Conservation (phyloP, 2,888 invertebrate genomes). For the Drosophila melanosoma region DNA sequence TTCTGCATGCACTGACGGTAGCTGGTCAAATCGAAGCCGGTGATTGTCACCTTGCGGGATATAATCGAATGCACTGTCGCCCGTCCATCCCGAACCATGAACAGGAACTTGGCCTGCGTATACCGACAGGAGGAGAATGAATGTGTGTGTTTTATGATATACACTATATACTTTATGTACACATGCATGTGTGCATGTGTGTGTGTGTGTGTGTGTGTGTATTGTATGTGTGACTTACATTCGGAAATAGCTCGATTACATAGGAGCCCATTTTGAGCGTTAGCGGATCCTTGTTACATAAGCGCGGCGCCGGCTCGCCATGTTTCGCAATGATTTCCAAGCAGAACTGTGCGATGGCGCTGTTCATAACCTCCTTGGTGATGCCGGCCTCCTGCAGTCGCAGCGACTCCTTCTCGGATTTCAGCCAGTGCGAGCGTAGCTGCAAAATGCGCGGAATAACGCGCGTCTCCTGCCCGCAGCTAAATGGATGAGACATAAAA, state of each 20-base stretch:
- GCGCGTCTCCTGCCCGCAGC: slow-evolving; percentile 98
- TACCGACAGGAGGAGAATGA: background rate
- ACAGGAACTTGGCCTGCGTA: slow-evolving; percentile 93
- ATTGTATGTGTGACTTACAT: slow-evolving; percentile 84
- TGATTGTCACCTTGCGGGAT: slow-evolving; percentile 92
- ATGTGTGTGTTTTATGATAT: slow-evolving; percentile 2
- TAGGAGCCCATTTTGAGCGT: slow-evolving; percentile 98
- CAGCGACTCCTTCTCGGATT: slow-evolving; percentile 95
- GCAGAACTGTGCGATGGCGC: slow-evolving; percentile 98
- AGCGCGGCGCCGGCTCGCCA: slow-evolving; percentile 96
- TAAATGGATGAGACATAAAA: slow-evolving; percentile 76
- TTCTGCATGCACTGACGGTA: slow-evolving; percentile 97
- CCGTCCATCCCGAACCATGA: slow-evolving; percentile 99
- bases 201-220: background rate
- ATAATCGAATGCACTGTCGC: slow-evolving; percentile 99
- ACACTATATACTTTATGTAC: slow-evolving; percentile 4
- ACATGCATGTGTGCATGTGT: background rate
- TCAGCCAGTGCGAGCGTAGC: slow-evolving; percentile 97
- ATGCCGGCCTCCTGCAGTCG: slow-evolving; percentile 97
- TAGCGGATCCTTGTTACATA: slow-evolving; percentile 99
- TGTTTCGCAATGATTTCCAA: slow-evolving; percentile 98
- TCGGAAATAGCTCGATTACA: slow-evolving; percentile 97
- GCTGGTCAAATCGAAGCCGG: slow-evolving; percentile 96
- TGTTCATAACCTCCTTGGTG: slow-evolving; percentile 95
- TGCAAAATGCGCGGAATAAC: slow-evolving; percentile 98